A percentile compares a stretch with the other conserved stretches of the same genome.
Conservation (phyloP, 2,888 invertebrate species). For the Pyrocoelia pectoralis region DNA sequence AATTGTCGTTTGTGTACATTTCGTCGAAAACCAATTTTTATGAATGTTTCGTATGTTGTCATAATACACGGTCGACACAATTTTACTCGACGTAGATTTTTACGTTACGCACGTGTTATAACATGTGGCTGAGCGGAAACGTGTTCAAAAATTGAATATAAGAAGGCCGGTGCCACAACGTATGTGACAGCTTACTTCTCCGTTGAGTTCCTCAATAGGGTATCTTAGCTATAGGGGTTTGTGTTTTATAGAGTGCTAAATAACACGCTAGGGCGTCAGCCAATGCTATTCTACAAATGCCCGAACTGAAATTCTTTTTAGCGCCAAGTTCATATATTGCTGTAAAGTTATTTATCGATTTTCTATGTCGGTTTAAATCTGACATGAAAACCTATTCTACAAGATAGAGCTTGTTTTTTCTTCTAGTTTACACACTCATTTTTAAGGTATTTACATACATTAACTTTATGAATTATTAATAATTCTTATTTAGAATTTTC, state of each 20-base stretch:
- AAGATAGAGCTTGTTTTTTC: conserved; percentile 17
- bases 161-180: conserved; percentile 38
- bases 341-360: conserved; percentile 46
- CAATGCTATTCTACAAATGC: conserved; percentile 35
- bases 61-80: conserved; percentile 17
- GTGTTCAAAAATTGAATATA: conserved; percentile 32
- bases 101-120: conserved; percentile 31
- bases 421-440: conserved; percentile 11
- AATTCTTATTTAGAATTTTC: neutral
- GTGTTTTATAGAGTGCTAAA: conserved; percentile 36
- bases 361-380: conserved; percentile 35
- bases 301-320: conserved; percentile 45
- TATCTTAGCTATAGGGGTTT: conserved; percentile 33
- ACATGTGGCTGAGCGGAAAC: conserved; percentile 20
- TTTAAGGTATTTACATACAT: conserved; percentile 15
- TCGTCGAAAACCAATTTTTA: conserved; percentile 20
- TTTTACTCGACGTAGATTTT: conserved; percentile 19
- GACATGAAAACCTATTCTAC: conserved; percentile 24
- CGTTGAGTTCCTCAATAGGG: conserved; percentile 40
- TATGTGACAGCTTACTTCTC: conserved; percentile 46
- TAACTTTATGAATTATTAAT: conserved; percentile 6
- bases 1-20: conserved; percentile 18
- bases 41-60: conserved; percentile 21
- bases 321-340: conserved; percentile 44
- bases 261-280: conserved; percentile 35